Base-by-base conservation (phyloP, 1,140 invertebrate species). In the Achroia grisella region DNA sequence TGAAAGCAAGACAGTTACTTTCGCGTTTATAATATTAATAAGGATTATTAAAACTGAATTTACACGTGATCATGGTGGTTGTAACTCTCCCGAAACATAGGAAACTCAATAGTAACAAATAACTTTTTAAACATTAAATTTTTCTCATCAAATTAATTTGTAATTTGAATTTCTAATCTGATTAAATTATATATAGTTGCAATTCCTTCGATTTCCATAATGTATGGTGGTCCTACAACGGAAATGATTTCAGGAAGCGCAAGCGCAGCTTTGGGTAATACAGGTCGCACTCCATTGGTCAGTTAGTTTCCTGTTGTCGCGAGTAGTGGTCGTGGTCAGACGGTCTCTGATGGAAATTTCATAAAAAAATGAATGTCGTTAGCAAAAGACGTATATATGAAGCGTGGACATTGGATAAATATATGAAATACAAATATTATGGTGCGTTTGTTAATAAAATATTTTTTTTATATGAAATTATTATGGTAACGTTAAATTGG, bases 171-270 rank as follows among this genome's bases (percentile, higher is more conserved):
- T n/a, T n/a, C n/a, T n/a, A n/a, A n/a, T n/a, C n/a, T n/a, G n/a
- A n/a, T n/a, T n/a, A n/a, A n/a, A n/a, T n/a, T n/a, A n/a, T n/a
- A n/a, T n/a, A n/a, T n/a, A n/a, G n/a, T n/a, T 3, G 6, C 6
- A 23, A 23, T 2, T 23, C 17, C 17, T 23, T 23, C 2, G 17
- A 3, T 23, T 23, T 23, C 2, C 2, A 23, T 23, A 6, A 23
- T 6, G 2, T 4, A 9, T 32, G 13, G 47, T 15, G 29, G 28
- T 48, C 36, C 46, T 44, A 49, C 44, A 49, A 52, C 56, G 59
- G 60, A 66, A 63, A 49, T 51, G 53, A 45, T 37, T 23, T 27
- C 44, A 61, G 67, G 67, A 67, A 66, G 63, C 53, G 52, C 44
- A 37, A 27, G 44, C 57, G 54, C 48, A 56, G 48, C 15, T 52